phyloP scores from a whole-genome alignment of 2,888 invertebrate genomes.

The Apotomis betuletana region DNA sequence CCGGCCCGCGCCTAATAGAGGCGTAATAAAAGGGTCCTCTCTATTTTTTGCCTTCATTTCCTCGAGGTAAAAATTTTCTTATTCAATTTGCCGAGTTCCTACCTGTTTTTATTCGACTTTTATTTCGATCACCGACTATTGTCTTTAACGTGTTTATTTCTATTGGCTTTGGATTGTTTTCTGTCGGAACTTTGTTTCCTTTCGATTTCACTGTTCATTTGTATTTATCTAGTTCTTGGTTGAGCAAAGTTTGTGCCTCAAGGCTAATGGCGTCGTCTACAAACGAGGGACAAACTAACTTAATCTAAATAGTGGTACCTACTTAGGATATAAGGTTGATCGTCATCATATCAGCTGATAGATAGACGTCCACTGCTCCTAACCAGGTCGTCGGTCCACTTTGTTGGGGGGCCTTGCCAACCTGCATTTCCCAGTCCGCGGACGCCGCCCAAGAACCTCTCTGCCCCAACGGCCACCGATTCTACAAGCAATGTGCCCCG shows the following conservation, averaged over 20 bases:
- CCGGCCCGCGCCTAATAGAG: slow-evolving; percentile 81
- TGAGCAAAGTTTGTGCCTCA: neutral
- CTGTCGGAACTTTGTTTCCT: neutral
- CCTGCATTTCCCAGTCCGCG: too few species aligned
- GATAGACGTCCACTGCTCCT: too few species aligned
- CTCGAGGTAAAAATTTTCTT: slow-evolving; percentile 65
- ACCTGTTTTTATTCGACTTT: slow-evolving; percentile 50
- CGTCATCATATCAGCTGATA: too few species aligned
- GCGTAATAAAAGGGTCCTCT: slow-evolving; percentile 78
- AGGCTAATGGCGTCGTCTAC: too few species aligned
- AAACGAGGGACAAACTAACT: too few species aligned
- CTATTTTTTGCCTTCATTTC: slow-evolving; percentile 72
- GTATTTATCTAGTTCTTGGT: neutral
- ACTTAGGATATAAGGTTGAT: too few species aligned
- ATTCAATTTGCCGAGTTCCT: slow-evolving; percentile 70
- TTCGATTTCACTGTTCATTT: slow-evolving; percentile 21
- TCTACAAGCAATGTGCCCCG: too few species aligned
- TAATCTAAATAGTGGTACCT: too few species aligned
- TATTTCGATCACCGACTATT: slow-evolving; percentile 42
- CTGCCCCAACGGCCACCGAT: too few species aligned
- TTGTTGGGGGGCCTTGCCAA: too few species aligned
- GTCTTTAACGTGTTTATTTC: slow-evolving; percentile 37
- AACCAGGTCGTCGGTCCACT: too few species aligned
- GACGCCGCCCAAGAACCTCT: too few species aligned
- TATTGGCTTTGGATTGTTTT: slow-evolving; percentile 25